Conservation (phyloP, 2,113 vertebrate species). For the Mirza zaza region DNA sequence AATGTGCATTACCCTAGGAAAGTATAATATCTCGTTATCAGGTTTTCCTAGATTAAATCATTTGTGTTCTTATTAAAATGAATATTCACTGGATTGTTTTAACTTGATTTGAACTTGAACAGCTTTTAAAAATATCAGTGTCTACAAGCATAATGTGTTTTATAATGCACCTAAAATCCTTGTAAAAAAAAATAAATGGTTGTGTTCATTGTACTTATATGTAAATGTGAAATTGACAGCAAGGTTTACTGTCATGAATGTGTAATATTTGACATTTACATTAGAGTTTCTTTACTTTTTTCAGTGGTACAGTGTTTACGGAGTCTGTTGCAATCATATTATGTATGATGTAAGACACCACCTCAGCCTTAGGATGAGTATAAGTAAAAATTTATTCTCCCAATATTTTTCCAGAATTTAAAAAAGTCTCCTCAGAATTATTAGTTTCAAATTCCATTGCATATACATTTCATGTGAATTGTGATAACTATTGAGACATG, state of each 20-base stretch:
- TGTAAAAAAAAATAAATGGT: not conserved
- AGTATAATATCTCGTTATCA: not conserved
- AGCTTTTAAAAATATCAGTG: conserved; percentile 1
- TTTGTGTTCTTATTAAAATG: conserved; percentile 8
- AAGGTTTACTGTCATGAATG: conserved; percentile 9
- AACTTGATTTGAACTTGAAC: conserved; percentile 22
- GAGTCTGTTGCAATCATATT: not conserved
- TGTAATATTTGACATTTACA: conserved; percentile 55
- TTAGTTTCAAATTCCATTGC: conserved; percentile 48
- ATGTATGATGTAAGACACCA: conserved; percentile 53
- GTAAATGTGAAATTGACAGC: conserved; percentile 57
- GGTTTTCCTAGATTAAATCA: not conserved
- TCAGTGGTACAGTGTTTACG: conserved; percentile 54
- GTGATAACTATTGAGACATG: conserved; percentile 24
- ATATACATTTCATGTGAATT: conserved; percentile 54
- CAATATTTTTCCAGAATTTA: conserved; percentile 65
- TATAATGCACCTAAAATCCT: not conserved
- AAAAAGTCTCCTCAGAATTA: conserved; percentile 58
- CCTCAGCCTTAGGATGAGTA: conserved; percentile 67
- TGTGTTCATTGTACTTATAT: not conserved
- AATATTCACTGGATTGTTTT: conserved; percentile 25
- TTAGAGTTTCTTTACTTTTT: conserved; percentile 44
- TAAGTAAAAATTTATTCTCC: conserved; percentile 74
- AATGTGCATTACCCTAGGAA: not conserved
- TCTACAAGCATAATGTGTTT: not conserved